A percentile compares a stretch with the other conserved stretches of the same genome.
These are phyloP conservation scores for Phalacrocorax aristotelis DNA, from an alignment of 2,113 vertebrate genomes.

Conservation along the genomic window DNA sequence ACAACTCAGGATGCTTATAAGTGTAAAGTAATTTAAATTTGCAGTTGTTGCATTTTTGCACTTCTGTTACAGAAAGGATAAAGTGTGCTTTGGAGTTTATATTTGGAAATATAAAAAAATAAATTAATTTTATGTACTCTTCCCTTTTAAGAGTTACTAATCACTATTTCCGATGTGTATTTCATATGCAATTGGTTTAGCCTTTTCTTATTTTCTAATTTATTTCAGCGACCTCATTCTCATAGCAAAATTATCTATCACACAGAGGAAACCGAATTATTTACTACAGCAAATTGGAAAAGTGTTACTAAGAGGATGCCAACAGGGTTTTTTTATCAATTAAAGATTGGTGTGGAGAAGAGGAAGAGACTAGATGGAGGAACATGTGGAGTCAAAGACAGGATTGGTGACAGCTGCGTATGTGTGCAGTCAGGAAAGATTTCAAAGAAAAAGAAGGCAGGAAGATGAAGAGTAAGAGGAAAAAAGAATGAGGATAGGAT, in stretches of 20 bases:
- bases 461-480: neutral
- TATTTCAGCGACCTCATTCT: neutral
- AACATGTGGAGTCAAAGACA: neutral
- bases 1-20: neutral
- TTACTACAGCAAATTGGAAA: neutral
- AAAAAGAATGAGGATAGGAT: neutral
- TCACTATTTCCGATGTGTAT: neutral
- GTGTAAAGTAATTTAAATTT: neutral
- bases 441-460: neutral
- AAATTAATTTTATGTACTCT: neutral
- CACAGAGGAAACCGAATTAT: neutral
- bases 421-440: neutral
- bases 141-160: neutral
- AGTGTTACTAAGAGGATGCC: neutral
- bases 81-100: neutral
- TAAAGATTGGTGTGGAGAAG: neutral
- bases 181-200: neutral
- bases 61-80: neutral
- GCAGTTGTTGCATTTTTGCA: neutral
- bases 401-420: neutral
- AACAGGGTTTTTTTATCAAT: neutral
- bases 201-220: neutral
- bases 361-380: neutral
- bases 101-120: neutral
- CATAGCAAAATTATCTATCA: neutral